These are phyloP conservation scores for Rhynchonycteris naso DNA, from an alignment of 2,797 vertebrate species.

Conservation along the genomic window DNA sequence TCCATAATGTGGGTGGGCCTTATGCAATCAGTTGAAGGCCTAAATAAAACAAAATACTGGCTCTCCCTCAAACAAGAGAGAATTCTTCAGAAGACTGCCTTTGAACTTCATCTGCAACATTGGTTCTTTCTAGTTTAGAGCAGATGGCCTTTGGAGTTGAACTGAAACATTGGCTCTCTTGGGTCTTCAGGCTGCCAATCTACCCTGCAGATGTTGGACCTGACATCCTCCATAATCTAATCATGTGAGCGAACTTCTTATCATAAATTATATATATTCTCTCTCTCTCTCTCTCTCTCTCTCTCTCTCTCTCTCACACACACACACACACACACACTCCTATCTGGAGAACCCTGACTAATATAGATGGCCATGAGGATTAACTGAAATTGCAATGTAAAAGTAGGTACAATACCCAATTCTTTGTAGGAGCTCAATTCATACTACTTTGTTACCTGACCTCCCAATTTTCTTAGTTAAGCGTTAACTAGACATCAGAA, in stretches of 20 bases:
- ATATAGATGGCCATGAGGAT: not conserved
- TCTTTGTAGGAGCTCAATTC: not conserved
- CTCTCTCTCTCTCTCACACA: no score
- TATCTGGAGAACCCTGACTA: not conserved
- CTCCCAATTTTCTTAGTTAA: not conserved
- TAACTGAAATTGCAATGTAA: not conserved
- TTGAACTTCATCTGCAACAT: no score
- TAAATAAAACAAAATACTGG: not conserved
- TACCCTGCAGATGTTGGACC: not conserved
- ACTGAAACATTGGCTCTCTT: not conserved
- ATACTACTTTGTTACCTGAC: not conserved
- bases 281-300: no score
- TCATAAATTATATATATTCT: not conserved
- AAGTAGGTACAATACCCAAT: not conserved
- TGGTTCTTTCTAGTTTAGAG: not conserved
- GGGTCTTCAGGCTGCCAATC: not conserved
- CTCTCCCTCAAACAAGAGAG: not conserved
- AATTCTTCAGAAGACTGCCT: not conserved
- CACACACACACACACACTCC: not conserved
- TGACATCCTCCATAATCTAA: not conserved
- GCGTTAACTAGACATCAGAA: not conserved
- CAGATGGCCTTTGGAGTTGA: not conserved
- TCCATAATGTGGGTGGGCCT: not conserved
- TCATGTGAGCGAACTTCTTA: not conserved
- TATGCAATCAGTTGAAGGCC: not conserved